Base-by-base conservation (phyloP, 2,113 vertebrate species). In the Microtus richardsoni region DNA sequence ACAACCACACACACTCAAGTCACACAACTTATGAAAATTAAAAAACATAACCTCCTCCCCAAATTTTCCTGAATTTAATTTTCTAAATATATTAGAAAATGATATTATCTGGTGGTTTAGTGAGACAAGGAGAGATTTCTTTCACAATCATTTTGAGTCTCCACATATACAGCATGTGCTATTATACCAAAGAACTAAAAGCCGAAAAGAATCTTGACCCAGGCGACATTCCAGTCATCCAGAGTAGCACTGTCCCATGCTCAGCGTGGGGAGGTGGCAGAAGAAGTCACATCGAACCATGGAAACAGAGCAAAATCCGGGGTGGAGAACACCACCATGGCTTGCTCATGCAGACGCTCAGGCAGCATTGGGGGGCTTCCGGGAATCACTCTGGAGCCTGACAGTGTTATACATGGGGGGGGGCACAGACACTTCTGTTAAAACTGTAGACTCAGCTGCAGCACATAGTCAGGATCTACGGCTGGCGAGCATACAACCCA, bases 41-140 rank as follows among this genome's bases (percentile, higher is more conserved):
- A 85, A 83, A 41, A 7, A n/a, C 36, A 49, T 2, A 71, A 71
- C 52, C 74, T 73, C 41, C 30, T 24, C 64, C 14, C 11, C 13
- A 88, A 77, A 64, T 70, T 70, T 75, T 85, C 91, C 83, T 85
- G 75, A 74, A 19, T 74, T 49, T 58, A 54, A 17, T 83, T 91
- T 95, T 75, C 78, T 30, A 77, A 91, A 75, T 54, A 33, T 26
- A 84, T 54, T n/a, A 84, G 39, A 92, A 85, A 91, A 68, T 12
- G 47, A 24, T 74, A 88, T 60, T 78, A 91, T 54, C 88, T 47
- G 75, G 28, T 16, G 39, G 22, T 74, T 89, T 78, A 10, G 26
- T 68, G 12, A 95, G 41, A 64, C 88, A 88, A 71, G 14, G 74
- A 60, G 28, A 92, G 88, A 8, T 13, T 6, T 12, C 83, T 88